phyloP scores from a whole-genome alignment of 2,797 vertebrate species.

The Okamejei kenojei region DNA sequence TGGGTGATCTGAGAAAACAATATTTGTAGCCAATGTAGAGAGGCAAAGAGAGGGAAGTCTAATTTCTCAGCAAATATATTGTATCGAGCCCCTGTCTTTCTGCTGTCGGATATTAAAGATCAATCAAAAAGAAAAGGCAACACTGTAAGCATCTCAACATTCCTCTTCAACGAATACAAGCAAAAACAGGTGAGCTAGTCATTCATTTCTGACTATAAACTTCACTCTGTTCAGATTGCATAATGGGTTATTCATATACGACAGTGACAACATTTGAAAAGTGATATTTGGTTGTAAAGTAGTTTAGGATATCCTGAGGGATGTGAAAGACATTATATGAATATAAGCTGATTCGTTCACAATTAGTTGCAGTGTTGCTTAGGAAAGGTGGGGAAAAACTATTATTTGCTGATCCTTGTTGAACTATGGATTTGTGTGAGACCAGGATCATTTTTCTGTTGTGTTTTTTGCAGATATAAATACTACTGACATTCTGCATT shows the following conservation, averaged over 20 bases:
- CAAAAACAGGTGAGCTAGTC: background rate
- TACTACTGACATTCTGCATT: background rate
- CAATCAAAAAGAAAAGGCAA: background rate
- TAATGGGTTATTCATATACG: background rate
- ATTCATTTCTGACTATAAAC: background rate
- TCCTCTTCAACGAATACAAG: background rate
- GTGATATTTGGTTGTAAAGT: constrained; percentile 5
- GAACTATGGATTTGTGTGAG: background rate
- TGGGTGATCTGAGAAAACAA: too few species aligned
- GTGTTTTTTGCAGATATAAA: background rate
- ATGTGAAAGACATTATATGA: constrained; percentile 28
- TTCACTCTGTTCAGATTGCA: background rate
- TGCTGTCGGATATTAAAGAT: background rate
- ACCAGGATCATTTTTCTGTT: background rate
- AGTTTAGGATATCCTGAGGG: background rate
- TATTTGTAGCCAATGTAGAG: too few species aligned
- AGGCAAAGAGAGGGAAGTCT: too few species aligned
- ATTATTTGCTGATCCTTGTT: background rate
- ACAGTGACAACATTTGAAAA: background rate
- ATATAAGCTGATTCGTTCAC: background rate
- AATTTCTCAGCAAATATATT: too few species aligned
- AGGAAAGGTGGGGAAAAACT: background rate
- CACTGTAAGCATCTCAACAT: background rate
- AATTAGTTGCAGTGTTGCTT: background rate
- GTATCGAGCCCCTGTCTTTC: background rate